A percentile compares a stretch with the other conserved stretches of the same genome.
phyloP scores from a whole-genome alignment of 2,797 vertebrate species.

The Falco biarmicus region DNA sequence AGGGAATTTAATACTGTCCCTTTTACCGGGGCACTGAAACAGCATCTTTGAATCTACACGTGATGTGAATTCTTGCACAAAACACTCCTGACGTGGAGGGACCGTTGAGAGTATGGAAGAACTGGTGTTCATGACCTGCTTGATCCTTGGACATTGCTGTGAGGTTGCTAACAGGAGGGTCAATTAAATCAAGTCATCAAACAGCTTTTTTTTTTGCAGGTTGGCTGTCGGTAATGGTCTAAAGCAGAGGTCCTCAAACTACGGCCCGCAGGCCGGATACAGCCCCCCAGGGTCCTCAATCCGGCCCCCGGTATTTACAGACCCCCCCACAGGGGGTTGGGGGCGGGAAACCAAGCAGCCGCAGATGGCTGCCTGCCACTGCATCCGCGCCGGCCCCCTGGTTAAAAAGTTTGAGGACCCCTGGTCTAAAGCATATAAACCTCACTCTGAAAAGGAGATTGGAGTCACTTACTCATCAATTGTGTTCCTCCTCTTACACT shows the following conservation, averaged over 20 bases:
- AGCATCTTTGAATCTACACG: neutral
- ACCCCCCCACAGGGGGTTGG: too few relatives aligned
- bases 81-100: neutral
- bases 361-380: too few relatives aligned
- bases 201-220: neutral
- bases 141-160: accelerated
- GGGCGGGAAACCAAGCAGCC: too few relatives aligned
- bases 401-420: too few relatives aligned
- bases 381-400: too few relatives aligned
- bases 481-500: neutral
- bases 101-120: accelerated
- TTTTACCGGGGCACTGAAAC: accelerated
- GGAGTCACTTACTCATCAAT: neutral
- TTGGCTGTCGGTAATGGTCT: neutral
- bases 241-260: neutral
- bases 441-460: neutral
- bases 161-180: neutral
- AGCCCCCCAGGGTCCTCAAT: too few relatives aligned
- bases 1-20: neutral
- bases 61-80: neutral
- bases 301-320: too few relatives aligned
- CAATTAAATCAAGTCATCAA: neutral
- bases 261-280: too few relatives aligned
- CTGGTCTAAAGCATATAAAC: neutral
- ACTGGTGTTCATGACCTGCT: accelerated